Percentiles rank a stretch among this genome's conserved stretches.
Evolutionary conservation across 2,797 vertebrate species (phyloP).

Genomic region (Nannoperca australis): DNA sequence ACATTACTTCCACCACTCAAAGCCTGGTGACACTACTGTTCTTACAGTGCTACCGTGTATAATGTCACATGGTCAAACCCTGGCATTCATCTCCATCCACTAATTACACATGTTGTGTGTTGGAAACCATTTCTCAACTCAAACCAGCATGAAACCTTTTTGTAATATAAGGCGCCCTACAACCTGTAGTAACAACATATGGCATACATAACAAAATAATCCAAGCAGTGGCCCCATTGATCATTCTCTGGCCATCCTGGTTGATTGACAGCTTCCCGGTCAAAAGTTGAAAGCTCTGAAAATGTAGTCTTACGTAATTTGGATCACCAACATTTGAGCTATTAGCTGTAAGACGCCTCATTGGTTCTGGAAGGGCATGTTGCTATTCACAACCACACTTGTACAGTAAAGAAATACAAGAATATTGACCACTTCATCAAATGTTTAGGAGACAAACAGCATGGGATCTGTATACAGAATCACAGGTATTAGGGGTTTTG

Average conservation of each 20-base stretch:
- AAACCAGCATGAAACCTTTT: not conserved
- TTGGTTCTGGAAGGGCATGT: not conserved
- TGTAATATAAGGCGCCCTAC: too few relatives aligned
- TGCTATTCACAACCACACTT: not conserved
- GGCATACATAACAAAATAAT: not conserved
- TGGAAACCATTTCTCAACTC: not conserved
- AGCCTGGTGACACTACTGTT: too few relatives aligned
- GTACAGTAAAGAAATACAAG: not conserved
- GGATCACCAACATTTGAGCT: not conserved
- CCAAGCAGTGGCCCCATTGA: not conserved
- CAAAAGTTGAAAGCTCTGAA: too few relatives aligned
- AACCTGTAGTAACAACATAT: not conserved
- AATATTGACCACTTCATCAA: not conserved
- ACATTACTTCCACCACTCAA: too few relatives aligned
- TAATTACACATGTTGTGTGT: not conserved
- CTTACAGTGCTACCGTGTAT: not conserved
- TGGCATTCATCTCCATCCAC: not conserved
- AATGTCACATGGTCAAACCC: not conserved
- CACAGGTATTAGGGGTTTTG: slow-evolving; percentile 7
- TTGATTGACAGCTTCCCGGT: too few relatives aligned
- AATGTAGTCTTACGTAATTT: not conserved
- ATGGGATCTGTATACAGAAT: not conserved
- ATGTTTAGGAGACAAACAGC: not conserved
- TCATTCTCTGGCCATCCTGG: not conserved
- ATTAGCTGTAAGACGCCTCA: not conserved